phyloP scores from a whole-genome alignment of 2,113 vertebrate genomes.

The Vidua chalybeata region DNA sequence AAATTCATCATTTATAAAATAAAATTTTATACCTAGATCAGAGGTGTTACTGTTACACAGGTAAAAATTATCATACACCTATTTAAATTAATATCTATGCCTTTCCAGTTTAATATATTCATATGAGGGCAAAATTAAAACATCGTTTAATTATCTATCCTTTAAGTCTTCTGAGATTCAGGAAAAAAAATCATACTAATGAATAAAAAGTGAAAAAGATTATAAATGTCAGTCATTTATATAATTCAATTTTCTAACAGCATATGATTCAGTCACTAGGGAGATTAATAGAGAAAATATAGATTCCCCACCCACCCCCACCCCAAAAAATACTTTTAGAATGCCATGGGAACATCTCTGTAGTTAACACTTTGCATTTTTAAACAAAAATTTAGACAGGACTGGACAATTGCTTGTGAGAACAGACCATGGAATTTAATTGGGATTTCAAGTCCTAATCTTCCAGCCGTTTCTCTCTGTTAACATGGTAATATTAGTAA shows the following conservation, averaged over 20 bases:
- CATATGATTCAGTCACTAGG: background rate
- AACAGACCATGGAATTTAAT: background rate
- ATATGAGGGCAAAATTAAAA: background rate
- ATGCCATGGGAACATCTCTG: background rate
- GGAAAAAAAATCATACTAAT: background rate
- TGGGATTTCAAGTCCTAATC: background rate
- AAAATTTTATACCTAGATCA: background rate
- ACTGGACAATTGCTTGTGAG: background rate
- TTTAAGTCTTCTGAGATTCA: background rate
- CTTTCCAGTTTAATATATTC: background rate
- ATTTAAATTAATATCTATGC: background rate
- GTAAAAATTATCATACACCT: background rate
- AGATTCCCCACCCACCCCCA: background rate
- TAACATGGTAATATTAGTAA: background rate
- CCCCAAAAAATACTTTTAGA: background rate
- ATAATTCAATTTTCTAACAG: background rate
- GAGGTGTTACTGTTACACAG: background rate
- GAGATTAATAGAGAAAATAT: background rate
- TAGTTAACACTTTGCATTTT: background rate
- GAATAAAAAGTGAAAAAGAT: background rate
- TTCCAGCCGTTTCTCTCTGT: background rate
- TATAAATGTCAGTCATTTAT: background rate
- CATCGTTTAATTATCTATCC: background rate
- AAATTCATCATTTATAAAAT: background rate
- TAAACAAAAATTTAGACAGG: background rate